phyloP scores from a whole-genome alignment of 2,797 vertebrate genomes.

The Cygnus olor region DNA sequence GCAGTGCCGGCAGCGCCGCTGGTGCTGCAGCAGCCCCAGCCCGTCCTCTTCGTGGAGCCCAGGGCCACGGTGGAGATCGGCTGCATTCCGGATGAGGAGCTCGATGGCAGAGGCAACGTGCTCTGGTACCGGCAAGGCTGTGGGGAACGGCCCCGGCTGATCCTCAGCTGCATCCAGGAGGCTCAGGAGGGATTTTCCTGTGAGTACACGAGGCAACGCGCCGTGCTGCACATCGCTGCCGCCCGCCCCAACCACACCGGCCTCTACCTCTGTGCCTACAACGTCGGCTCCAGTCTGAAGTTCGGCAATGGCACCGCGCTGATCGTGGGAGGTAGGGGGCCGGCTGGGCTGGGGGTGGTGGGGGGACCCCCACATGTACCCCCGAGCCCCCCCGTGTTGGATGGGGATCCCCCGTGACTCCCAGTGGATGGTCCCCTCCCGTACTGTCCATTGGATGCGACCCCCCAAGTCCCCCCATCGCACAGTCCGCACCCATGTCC shows the following conservation, averaged over 20 bases:
- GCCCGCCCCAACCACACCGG: not conserved
- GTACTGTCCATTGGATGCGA: too few species aligned
- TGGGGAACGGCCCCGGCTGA: not conserved
- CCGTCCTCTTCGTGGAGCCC: not conserved
- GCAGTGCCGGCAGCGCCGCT: not conserved
- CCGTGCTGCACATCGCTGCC: not conserved
- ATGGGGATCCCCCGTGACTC: not conserved
- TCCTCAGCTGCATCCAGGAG: accelerated
- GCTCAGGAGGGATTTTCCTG: accelerated
- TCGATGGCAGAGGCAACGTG: accelerated
- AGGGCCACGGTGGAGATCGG: not conserved
- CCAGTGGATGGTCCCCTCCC: too few species aligned
- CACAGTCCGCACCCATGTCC: too few species aligned
- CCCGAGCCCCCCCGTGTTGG: not conserved
- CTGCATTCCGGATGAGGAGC: accelerated
- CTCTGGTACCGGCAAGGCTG: not conserved
- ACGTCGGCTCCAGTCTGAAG: accelerated
- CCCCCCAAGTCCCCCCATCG: too few species aligned
- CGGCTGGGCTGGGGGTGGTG: too few species aligned
- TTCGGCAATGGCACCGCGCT: not conserved
- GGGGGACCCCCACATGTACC: not conserved
- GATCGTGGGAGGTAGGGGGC: not conserved
- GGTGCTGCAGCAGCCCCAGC: not conserved
- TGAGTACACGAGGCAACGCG: accelerated
- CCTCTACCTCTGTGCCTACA: not conserved